Evolutionary conservation across 2,797 vertebrate genomes (phyloP), one percentile per base, ranked within the genome.

Genomic region (Anguilla anguilla): DNA sequence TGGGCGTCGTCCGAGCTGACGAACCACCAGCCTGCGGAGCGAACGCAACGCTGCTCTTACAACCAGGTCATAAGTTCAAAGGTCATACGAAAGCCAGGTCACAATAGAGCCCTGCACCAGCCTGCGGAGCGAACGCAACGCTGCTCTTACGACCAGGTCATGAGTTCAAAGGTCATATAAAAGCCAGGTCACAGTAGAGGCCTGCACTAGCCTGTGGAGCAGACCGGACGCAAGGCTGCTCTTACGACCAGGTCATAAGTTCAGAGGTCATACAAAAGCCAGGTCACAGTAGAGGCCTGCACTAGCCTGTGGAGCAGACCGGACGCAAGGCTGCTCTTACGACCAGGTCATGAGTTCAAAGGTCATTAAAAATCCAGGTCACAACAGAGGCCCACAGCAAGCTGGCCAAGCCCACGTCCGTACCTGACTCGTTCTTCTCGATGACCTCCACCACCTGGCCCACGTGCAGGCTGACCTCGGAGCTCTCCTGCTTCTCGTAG

Each of bases 371-470:
- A 55, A 17, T 49, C 4, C 39, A 79, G 74, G 39, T 79, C 17
- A 43, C 35, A 11, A 35, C 74, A 39, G 1, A 74, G 39, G 39
- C 39, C 10, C 55, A 17, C 55, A 57, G 17, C 17, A 57, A 11
- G 17, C 17, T 39, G 39, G 39, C 39, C 39, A 39, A 0, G 39
- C 39, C 39, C 39, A 39, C 39, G 39, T 39, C 17, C 51, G 51
- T 94, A 98, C 99, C 99, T 74, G 99, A 99, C 94, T 99, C 99
- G 0, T 99, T 99, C 95, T 99, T 99, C 96, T 99, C 99, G 77
- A 99, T 99, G 95, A 99, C 98, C 91, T 99, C 99, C 94, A 99
- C 99, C 91, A 98, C 95, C 94, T 99, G 99, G 57, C 99, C 99
- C 90, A 97, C 98, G 0, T 95, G 94, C 90, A 99, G 96, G 94